Evolutionary conservation across 2,797 vertebrate species (phyloP).

Genomic region (Xiphorhynchus erythropygius): DNA sequence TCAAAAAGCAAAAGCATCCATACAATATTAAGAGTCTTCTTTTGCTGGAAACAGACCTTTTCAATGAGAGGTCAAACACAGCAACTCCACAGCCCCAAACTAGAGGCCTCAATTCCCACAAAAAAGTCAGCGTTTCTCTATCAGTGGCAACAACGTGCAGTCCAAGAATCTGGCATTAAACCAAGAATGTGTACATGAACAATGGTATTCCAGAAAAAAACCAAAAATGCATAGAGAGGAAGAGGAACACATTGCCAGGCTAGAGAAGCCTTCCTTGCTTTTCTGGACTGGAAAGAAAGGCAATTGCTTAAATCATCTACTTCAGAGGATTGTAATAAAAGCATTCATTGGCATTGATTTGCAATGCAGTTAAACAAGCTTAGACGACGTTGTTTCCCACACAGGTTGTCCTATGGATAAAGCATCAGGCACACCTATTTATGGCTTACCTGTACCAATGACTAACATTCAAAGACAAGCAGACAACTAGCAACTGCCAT

Average conservation of each 20-base stretch:
- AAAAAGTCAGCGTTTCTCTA: neutral
- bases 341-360: neutral
- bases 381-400: neutral
- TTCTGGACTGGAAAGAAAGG: neutral
- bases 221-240: neutral
- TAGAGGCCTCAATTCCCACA: neutral
- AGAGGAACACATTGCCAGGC: neutral
- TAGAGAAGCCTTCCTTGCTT: neutral
- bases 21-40: neutral
- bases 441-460: neutral
- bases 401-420: neutral
- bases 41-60: neutral
- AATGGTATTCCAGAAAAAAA: neutral
- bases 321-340: neutral
- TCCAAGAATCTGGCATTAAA: neutral
- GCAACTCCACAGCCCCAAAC: neutral
- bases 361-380: neutral
- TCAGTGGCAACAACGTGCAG: neutral
- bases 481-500: accelerated
- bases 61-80: neutral
- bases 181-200: neutral
- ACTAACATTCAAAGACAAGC: neutral
- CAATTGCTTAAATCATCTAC: neutral
- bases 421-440: neutral
- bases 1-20: neutral